A percentile compares a stretch with the other conserved stretches of the same genome.
Conservation (phyloP, 1,140 invertebrate genomes). For the Drosophila nebulosa region DNA sequence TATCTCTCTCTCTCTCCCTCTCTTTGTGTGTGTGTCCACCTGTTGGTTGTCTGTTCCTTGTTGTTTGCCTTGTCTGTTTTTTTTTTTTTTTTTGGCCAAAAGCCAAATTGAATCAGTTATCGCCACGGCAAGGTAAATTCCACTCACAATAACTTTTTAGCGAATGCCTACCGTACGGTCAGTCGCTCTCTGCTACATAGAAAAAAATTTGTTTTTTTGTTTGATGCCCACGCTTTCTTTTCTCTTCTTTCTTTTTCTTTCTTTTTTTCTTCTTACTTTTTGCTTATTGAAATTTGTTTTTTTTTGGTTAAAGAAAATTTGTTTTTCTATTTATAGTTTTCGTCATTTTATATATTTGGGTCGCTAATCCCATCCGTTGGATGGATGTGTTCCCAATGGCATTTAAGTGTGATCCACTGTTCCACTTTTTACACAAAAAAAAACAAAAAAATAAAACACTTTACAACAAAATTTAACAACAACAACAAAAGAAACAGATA, state of each 20-base stretch:
- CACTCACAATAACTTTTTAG: not conserved
- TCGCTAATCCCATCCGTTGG: not conserved
- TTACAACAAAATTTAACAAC: conserved; percentile 1
- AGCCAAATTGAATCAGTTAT: not conserved
- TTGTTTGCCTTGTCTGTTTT: conserved; percentile 17
- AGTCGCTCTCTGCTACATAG: not conserved
- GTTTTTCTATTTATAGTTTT: conserved; percentile 56
- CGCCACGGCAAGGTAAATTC: not conserved
- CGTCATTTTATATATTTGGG: conserved; percentile 20
- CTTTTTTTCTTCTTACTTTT: conserved; percentile 21
- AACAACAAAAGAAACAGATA: not conserved
- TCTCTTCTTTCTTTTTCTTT: too few species aligned
- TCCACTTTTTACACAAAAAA: conserved; percentile 42
- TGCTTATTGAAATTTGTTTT: not conserved
- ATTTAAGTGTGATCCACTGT: conserved; percentile 36
- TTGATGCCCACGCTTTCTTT: conserved; percentile 50
- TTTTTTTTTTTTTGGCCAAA: not conserved
- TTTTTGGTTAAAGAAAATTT: conserved; percentile 20
- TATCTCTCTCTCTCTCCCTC: not conserved
- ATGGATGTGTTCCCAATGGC: conserved; percentile 26
- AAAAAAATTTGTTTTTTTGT: conserved; percentile 6
- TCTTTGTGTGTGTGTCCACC: conserved; percentile 22
- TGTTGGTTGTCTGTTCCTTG: conserved; percentile 41
- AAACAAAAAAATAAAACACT: too few species aligned
- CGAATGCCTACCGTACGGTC: not conserved